These are phyloP conservation scores for Drosophila neoperkinsi DNA, from an alignment of 2,888 invertebrate genomes.

Conservation along the genomic window DNA sequence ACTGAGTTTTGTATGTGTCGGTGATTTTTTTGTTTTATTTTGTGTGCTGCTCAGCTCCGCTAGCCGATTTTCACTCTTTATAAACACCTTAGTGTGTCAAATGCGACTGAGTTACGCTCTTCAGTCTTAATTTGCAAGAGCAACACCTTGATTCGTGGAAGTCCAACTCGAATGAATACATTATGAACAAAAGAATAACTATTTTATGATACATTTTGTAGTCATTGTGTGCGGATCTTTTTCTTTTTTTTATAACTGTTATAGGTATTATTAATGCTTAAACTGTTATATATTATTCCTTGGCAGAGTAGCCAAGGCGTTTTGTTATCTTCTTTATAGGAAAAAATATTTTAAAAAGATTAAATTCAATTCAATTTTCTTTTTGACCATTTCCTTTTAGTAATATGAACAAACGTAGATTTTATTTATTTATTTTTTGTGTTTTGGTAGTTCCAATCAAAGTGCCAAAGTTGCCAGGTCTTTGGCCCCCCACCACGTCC, in stretches of 20 bases:
- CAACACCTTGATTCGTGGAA: not conserved
- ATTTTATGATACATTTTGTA: not conserved
- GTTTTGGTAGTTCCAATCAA: constrained; percentile 67
- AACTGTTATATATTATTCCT: no score
- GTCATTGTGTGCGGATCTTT: not conserved
- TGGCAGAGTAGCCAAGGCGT: not conserved
- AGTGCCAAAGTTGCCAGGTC: constrained; percentile 65
- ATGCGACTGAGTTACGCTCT: constrained; percentile 70
- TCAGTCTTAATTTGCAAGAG: constrained; percentile 22
- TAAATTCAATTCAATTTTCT: not conserved
- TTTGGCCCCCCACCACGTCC: constrained; percentile 1
- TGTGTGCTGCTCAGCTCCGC: constrained; percentile 17
- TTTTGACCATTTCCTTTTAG: constrained; percentile 12
- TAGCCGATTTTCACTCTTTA: constrained; percentile 39
- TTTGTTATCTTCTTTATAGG: not conserved
- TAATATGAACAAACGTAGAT: not conserved
- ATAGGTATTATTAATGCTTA: not conserved
- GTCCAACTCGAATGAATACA: not conserved
- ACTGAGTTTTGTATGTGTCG: constrained; percentile 34
- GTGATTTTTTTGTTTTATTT: constrained; percentile 5
- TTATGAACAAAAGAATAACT: not conserved
- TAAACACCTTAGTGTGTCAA: constrained; percentile 77
- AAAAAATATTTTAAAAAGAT: not conserved
- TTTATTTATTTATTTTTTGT: constrained; percentile 22
- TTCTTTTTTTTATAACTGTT: not conserved